Evolutionary conservation across 2,113 vertebrate species (phyloP), one percentile per base, ranked within the genome.

Genomic region (Microcebus lehilahytsara): DNA sequence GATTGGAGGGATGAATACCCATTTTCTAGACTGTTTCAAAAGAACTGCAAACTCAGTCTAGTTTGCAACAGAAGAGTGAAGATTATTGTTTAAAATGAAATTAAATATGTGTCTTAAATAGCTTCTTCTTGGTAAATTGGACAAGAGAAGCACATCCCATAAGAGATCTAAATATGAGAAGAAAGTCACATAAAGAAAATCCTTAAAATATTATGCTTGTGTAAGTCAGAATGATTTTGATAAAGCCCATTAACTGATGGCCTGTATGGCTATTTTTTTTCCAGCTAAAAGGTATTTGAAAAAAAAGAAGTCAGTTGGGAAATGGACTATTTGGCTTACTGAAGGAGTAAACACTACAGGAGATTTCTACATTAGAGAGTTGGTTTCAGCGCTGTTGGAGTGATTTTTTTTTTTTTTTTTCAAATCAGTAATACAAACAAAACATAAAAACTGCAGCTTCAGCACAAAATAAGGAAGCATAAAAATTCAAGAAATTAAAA

Each of bases 181-280:
- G 22, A 80, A 96, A 93, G 49, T 46, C 56, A 84, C 22, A 42
- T 78, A 79, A 84, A 77, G 42, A 85, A 91, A 93, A 75, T 87
- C 10, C 58, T 20, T 77, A 92, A 90, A 66, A 96, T 75, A 30
- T 20, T 77, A 25, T 74, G 30, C 37, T 79, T 74, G 6, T 53
- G 12, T 84, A 88, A 91, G 34, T 79, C 72, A 56, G 32, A 94
- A 66, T 88, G 95, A 74, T 84, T 93, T 93, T 72, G 72, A 72
- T 42, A 83, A 64, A 75, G 22, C 25, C 53, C 53, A 87, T 51
- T 93, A 94, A 74, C 46, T 66, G 79, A 78, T 88, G 49, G n/a
- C 53, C 34, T 71, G 14, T 40, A 42, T 19, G 25, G 32, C 22
- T 95, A 23, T 90, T 91, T 93, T 87, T 69, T 37, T 90, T 86